phyloP scores from a whole-genome alignment of 2,797 vertebrate genomes.

The Lepidocolaptes lacrymiger region DNA sequence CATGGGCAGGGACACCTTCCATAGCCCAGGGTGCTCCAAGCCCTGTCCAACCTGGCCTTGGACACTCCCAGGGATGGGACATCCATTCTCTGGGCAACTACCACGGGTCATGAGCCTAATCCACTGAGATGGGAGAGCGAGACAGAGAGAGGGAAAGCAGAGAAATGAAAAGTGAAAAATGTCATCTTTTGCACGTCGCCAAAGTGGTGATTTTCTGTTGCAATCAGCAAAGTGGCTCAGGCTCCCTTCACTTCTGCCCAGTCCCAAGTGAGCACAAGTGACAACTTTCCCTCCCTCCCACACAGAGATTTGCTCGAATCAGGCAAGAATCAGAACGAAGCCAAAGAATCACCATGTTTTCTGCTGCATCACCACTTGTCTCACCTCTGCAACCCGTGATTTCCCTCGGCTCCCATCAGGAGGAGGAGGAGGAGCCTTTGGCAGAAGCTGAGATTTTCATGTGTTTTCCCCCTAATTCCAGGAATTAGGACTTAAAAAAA shows the following conservation, averaged over 20 bases:
- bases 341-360: fast-evolving
- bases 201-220: not conserved
- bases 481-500: not conserved
- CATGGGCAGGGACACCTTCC: not conserved
- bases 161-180: not conserved
- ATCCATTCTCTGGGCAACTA: not conserved
- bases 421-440: not conserved
- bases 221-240: not conserved
- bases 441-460: not conserved
- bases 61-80: not conserved
- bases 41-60: not conserved
- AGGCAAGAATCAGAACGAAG: not conserved
- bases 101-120: too few relatives aligned
- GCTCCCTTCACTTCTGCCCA: not conserved
- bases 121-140: fast-evolving
- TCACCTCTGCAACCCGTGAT: not conserved
- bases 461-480: not conserved
- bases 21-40: not conserved
- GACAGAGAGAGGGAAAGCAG: not conserved
- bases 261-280: fast-evolving
- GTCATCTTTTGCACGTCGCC: fast-evolving
- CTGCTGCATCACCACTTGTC: fast-evolving
- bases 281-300: too few relatives aligned
- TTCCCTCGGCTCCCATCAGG: not conserved
- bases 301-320: not conserved